Evolutionary conservation across 2,797 vertebrate genomes (phyloP), one percentile per base, ranked within the genome.

Genomic region (Cossypha heuglini): DNA sequence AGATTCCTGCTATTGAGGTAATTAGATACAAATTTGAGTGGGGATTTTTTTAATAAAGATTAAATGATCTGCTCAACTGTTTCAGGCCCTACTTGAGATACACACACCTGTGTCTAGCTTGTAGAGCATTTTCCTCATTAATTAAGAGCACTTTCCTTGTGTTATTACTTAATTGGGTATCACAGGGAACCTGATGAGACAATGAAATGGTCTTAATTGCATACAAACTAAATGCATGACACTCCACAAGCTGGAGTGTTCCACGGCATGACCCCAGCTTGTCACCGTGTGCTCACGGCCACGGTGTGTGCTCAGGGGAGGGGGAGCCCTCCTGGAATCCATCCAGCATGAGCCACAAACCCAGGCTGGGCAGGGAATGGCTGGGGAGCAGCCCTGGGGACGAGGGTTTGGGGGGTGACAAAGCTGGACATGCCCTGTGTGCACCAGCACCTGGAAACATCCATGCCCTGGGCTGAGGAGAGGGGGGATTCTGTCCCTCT

Each of bases 161-260:
- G 94, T 96, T 97, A 95, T 96, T 97, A 90, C 90, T 97, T 98
- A 97, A 97, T 96, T 98, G 95, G 90, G 73, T 97, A 90, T 93
- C 94, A 72, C 59, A 68, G 86, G 94, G 93, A 96, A 69, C 83
- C 83, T 94, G 96, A 91, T 95, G 94, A 97, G 97, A 97, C 96
- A 97, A 94, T 95, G 95, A 94, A 96, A 96, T 52, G 85, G 92
- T 95, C 84, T 97, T 98, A 97, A 98, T 98, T 98, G 97, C 95
- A 66, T 72, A 64, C 90, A 87, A 77, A 67, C 57, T 78, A 78
- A 97, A 88, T 63, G 88, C 80, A 25, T 11, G 40, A 2, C 81
- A 14, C 94, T 93, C 86, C 94, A 86, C 38, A 8, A 45, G 29
- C 81, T 52, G 88, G 84, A 96, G 87, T 75, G 88, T 93, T 93